phyloP scores from a whole-genome alignment of 2,113 vertebrate genomes.

The Murina feae region DNA sequence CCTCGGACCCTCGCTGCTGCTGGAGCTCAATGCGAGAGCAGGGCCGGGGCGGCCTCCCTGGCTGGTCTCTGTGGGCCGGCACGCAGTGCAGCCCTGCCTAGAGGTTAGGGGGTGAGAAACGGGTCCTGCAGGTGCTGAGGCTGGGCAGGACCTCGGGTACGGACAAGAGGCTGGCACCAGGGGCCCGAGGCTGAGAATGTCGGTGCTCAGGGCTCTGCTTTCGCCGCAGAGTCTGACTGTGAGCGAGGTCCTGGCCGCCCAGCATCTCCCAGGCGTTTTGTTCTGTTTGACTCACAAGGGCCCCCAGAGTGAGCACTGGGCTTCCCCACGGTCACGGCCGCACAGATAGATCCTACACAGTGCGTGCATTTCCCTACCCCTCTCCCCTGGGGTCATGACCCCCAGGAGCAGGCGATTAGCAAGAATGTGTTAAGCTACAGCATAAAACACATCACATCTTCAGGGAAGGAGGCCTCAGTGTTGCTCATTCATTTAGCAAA shows the following conservation, averaged over 20 bases:
- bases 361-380: background rate
- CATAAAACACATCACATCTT: background rate
- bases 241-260: rapidly evolving
- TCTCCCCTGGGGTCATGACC: background rate
- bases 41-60: too few species aligned
- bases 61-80: too few species aligned
- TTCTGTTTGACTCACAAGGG: background rate
- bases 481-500: background rate
- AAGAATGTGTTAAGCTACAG: background rate
- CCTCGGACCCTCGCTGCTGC: too few species aligned
- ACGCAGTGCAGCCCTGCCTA: too few species aligned
- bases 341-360: background rate
- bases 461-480: rapidly evolving
- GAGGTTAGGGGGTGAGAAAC: background rate
- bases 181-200: background rate
- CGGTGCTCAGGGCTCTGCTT: background rate
- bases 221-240: background rate
- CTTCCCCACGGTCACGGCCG: background rate
- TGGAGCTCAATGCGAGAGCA: too few species aligned
- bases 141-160: background rate
- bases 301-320: background rate
- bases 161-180: too few species aligned
- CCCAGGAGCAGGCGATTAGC: background rate
- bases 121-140: rapidly evolving
- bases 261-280: background rate